A percentile compares a stretch with the other conserved stretches of the same genome.
Evolutionary conservation across 2,113 vertebrate species (phyloP).

Genomic region (Trogon surrucura): DNA sequence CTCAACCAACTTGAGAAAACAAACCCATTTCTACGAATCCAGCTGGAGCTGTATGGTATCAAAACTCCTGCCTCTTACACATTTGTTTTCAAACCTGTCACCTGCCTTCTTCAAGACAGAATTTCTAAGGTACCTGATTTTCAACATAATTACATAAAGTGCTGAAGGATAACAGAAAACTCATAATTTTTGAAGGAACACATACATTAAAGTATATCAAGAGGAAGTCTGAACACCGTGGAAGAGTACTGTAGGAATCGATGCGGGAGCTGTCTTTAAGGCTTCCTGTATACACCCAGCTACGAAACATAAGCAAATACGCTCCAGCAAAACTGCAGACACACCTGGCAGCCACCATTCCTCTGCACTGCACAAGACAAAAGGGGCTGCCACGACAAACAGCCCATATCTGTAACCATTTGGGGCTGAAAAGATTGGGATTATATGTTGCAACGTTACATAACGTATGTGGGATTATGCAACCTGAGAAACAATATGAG

Average conservation of each 20-base stretch:
- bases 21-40: not conserved
- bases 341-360: not conserved
- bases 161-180: not conserved
- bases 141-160: not conserved
- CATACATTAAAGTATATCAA: not conserved
- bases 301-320: not conserved
- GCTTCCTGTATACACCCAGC: not conserved
- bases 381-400: not conserved
- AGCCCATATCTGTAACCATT: not conserved
- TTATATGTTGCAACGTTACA: not conserved
- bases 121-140: not conserved
- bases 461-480: not conserved
- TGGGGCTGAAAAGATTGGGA: not conserved
- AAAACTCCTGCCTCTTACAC: not conserved
- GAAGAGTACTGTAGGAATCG: not conserved
- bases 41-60: not conserved
- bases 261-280: not conserved
- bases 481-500: not conserved
- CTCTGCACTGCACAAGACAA: accelerated
- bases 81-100: not conserved
- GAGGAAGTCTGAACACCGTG: not conserved
- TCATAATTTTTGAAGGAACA: not conserved
- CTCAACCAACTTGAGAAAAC: not conserved
- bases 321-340: not conserved
- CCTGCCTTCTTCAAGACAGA: not conserved